These are phyloP conservation scores for Drosophila ogumai DNA, from an alignment of 1,140 invertebrate genomes.

Conservation along the genomic window DNA sequence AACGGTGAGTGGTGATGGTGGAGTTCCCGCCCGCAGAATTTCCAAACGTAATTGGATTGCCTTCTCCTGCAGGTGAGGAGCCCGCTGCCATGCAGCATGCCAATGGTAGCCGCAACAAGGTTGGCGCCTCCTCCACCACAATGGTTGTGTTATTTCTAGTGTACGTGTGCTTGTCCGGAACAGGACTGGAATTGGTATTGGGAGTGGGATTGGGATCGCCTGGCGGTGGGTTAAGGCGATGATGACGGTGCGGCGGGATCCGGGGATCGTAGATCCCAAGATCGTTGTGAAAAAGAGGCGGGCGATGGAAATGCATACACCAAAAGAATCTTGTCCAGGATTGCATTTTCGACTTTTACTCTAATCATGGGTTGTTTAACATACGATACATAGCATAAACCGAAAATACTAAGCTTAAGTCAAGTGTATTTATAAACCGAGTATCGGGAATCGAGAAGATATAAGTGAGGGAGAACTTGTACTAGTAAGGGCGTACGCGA, in stretches of 20 bases:
- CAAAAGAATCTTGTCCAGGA: slow-evolving; percentile 79
- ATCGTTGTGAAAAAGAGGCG: not conserved
- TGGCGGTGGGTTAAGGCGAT: slow-evolving; percentile 46
- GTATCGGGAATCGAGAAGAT: slow-evolving; percentile 11
- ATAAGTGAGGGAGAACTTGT: slow-evolving; percentile 25
- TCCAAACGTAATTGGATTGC: not conserved
- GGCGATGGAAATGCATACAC: slow-evolving; percentile 62
- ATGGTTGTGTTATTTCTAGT: slow-evolving; percentile 82
- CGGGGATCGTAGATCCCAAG: slow-evolving; percentile 22
- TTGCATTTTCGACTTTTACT: slow-evolving; percentile 83
- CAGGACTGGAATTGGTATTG: not conserved
- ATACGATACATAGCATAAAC: slow-evolving; percentile 75
- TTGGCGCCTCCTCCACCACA: slow-evolving; percentile 59
- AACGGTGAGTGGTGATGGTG: slow-evolving; percentile 88
- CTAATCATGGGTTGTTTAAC: slow-evolving; percentile 83
- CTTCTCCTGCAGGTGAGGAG: slow-evolving; percentile 67
- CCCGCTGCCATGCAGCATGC: slow-evolving; percentile 84
- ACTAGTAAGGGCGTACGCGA: slow-evolving; percentile 67
- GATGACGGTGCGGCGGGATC: slow-evolving; percentile 66
- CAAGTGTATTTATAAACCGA: slow-evolving; percentile 59
- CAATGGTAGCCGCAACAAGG: slow-evolving; percentile 56
- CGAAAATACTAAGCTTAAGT: slow-evolving; percentile 69
- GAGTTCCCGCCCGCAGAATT: not conserved
- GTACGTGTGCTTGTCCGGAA: slow-evolving; percentile 42
- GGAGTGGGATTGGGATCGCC: slow-evolving; percentile 29